Conservation (phyloP, 23 tunicate species). For the Oikopleura vanhoeffeni region DNA sequence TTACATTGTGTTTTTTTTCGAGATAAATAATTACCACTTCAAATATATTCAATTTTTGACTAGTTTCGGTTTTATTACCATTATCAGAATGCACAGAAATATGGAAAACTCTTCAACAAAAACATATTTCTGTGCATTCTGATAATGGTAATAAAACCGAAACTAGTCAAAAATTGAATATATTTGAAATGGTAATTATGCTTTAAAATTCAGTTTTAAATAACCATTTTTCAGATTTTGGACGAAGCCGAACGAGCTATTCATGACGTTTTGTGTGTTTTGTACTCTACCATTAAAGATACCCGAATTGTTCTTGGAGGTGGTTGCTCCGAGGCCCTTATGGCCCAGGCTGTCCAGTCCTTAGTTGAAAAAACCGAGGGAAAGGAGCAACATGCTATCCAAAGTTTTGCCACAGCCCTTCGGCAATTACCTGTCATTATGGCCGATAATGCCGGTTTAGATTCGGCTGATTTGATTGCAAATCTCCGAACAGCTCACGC, state of each 20-base stretch:
- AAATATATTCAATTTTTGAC: too few species aligned
- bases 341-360: constrained; percentile 58
- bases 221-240: constrained; percentile 32
- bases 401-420: constrained; percentile 80
- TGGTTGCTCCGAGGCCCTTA: constrained; percentile 88
- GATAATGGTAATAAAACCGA: too few species aligned
- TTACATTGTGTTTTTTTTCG: too few species aligned
- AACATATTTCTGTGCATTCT: too few species aligned
- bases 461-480: constrained; percentile 66
- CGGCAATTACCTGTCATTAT: constrained; percentile 87
- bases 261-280: constrained; percentile 92
- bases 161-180: too few species aligned
- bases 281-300: constrained; percentile 81
- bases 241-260: constrained; percentile 93
- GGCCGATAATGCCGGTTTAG: constrained; percentile 93
- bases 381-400: constrained; percentile 86
- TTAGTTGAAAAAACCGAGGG: constrained; percentile 62
- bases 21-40: too few species aligned
- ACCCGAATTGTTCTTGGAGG: constrained; percentile 74
- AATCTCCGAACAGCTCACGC: constrained; percentile 80
- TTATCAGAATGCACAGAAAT: too few species aligned
- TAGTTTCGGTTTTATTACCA: too few species aligned
- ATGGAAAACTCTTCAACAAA: too few species aligned
- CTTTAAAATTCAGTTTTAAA: too few species aligned
- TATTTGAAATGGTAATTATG: too few species aligned